These are phyloP conservation scores for Antennarius striatus DNA, from an alignment of 2,113 vertebrate species.

Conservation along the genomic window DNA sequence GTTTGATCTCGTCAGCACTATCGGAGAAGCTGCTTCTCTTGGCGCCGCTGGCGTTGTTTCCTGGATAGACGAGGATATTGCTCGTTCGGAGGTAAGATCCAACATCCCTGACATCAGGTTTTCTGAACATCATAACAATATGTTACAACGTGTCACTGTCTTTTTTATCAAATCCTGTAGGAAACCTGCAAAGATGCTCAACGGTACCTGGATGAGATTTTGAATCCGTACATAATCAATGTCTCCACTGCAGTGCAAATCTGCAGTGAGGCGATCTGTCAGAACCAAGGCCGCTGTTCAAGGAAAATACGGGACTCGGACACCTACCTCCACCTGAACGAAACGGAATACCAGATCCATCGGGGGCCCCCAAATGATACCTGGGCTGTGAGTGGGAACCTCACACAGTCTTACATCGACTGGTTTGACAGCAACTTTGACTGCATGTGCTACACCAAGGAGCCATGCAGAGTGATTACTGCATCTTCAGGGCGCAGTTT, in stretches of 20 bases:
- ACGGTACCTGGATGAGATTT: slow-evolving; percentile 66
- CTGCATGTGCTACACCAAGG: slow-evolving; percentile 78
- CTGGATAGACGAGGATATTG: slow-evolving; percentile 84
- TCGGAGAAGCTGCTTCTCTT: slow-evolving; percentile 85
- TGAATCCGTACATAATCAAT: slow-evolving; percentile 86
- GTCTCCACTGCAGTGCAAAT: slow-evolving; percentile 81
- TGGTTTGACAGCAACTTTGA: slow-evolving; percentile 73
- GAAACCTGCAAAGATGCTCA: slow-evolving; percentile 75
- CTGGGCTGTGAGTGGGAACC: slow-evolving; percentile 71
- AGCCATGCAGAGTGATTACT: slow-evolving; percentile 48
- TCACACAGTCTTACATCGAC: slow-evolving; percentile 74
- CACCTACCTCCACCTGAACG: slow-evolving; percentile 84
- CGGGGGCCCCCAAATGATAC: slow-evolving; percentile 23
- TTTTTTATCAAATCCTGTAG: slow-evolving; percentile 56
- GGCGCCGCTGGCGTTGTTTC: slow-evolving; percentile 82
- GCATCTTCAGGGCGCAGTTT: fast-evolving
- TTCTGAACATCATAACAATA: background rate
- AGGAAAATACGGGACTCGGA: slow-evolving; percentile 81
- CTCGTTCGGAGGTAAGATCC: slow-evolving; percentile 73
- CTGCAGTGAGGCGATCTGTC: slow-evolving; percentile 81
- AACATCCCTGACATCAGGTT: background rate
- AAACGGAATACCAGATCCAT: slow-evolving; percentile 64
- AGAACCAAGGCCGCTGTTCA: slow-evolving; percentile 75
- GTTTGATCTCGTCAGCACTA: slow-evolving; percentile 83
- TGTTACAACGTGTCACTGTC: background rate